Percentiles rank a stretch among this genome's conserved stretches.
These are phyloP conservation scores for Crenuchus spilurus DNA, from an alignment of 2,797 vertebrate genomes.

Conservation along the genomic window DNA sequence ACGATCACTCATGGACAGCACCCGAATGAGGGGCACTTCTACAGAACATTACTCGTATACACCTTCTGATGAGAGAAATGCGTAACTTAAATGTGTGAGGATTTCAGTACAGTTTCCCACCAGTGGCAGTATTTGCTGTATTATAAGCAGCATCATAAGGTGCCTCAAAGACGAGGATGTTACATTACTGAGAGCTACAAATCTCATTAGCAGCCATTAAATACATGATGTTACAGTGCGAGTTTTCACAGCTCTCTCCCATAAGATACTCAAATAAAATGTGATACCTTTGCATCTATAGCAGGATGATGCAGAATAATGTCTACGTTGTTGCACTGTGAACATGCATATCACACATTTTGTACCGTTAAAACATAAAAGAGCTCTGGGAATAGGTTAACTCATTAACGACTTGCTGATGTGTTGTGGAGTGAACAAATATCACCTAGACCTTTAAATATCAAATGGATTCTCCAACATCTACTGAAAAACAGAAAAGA, in stretches of 20 bases:
- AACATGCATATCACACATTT: background rate
- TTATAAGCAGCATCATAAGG: constrained; percentile 51
- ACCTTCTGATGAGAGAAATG: constrained; percentile 34
- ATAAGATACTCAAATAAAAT: constrained; percentile 34
- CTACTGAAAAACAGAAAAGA: background rate
- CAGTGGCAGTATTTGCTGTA: constrained; percentile 55
- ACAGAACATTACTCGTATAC: constrained; percentile 14
- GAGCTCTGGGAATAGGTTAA: background rate
- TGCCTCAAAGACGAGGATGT: constrained; percentile 41
- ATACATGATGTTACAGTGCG: constrained; percentile 52
- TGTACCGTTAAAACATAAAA: constrained; percentile 35
- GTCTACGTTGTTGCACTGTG: constrained; percentile 8
- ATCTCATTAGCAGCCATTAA: constrained; percentile 53
- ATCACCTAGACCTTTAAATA: constrained; percentile 2
- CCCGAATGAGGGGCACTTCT: constrained; percentile 9
- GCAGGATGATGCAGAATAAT: background rate
- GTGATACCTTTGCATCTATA: background rate
- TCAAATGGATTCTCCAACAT: background rate
- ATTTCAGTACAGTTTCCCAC: constrained; percentile 39
- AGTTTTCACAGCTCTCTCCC: constrained; percentile 39
- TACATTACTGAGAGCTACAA: constrained; percentile 45
- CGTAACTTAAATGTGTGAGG: constrained; percentile 30
- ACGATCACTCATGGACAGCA: background rate
- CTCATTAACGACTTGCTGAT: background rate
- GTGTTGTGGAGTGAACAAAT: background rate